Evolutionary conservation across 2,888 invertebrate genomes (phyloP).

Genomic region (Clistopyga incitator): DNA sequence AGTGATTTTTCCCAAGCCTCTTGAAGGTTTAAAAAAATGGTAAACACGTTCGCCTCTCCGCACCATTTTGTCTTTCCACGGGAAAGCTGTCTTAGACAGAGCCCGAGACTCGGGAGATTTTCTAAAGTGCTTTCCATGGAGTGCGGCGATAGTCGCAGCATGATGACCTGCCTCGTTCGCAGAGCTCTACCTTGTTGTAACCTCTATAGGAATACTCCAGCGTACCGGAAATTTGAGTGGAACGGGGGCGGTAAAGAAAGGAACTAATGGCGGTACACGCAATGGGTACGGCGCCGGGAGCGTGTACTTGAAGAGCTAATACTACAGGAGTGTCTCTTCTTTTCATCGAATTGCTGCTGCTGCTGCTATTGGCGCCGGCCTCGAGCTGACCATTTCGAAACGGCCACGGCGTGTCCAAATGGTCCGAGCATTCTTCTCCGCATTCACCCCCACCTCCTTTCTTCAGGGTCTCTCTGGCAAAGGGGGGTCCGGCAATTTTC

Average conservation of each 20-base stretch:
- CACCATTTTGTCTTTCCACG: constrained; percentile 34
- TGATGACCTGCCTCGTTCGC: constrained; percentile 17
- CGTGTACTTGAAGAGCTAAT: constrained; percentile 41
- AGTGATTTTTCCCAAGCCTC: constrained; percentile 40
- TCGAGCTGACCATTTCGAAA: constrained; percentile 52
- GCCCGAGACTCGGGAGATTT: constrained; percentile 43
- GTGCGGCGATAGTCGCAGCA: constrained; percentile 55
- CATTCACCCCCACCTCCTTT: constrained; percentile 12
- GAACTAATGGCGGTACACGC: constrained; percentile 30
- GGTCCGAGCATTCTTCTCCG: constrained; percentile 33
- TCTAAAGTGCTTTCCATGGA: constrained; percentile 58
- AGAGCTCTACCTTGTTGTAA: not conserved
- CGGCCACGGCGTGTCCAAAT: constrained; percentile 14
- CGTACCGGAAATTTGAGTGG: constrained; percentile 55
- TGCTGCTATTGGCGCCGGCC: constrained; percentile 46
- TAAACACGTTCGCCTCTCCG: constrained; percentile 29
- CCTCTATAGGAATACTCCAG: constrained; percentile 4
- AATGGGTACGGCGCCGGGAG: constrained; percentile 40
- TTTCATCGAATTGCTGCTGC: constrained; percentile 17
- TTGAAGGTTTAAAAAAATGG: constrained; percentile 21
- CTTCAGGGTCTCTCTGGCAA: not conserved
- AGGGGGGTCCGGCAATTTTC: constrained; percentile 44
- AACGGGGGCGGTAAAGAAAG: constrained; percentile 7
- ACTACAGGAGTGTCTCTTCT: constrained; percentile 47
- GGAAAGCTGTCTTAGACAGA: constrained; percentile 42